A percentile compares a stretch with the other conserved stretches of the same genome.
Conservation (phyloP, 2,888 invertebrate species). For the Lordiphosa andalusiaca region DNA sequence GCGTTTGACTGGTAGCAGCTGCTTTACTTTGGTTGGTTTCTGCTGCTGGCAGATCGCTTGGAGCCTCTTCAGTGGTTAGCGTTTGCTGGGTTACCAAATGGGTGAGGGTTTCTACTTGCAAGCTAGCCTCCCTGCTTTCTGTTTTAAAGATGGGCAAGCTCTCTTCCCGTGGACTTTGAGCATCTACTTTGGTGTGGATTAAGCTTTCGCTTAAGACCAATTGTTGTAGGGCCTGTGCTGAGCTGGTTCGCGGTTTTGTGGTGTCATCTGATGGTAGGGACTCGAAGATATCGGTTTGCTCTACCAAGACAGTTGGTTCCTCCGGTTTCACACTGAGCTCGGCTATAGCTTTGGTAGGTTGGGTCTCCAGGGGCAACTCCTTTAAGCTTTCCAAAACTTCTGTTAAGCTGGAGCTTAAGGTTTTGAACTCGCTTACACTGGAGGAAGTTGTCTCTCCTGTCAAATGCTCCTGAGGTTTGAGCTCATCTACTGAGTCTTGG, state of each 20-base stretch:
- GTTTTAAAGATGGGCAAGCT: slow-evolving; percentile 77
- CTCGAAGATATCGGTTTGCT: slow-evolving; percentile 51
- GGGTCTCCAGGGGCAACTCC: slow-evolving; percentile 78
- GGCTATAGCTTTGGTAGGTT: slow-evolving; percentile 78
- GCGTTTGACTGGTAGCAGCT: slow-evolving; percentile 28
- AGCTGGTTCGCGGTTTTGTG: slow-evolving; percentile 16
- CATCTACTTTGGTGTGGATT: slow-evolving; percentile 83
- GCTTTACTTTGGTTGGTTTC: slow-evolving; percentile 30
- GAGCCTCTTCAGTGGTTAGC: slow-evolving; percentile 55
- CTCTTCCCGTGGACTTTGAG: slow-evolving; percentile 85
- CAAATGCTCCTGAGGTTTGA: slow-evolving; percentile 8
- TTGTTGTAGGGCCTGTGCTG: slow-evolving; percentile 76
- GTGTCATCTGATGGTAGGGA: slow-evolving; percentile 28
- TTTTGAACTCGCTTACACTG: slow-evolving; percentile 82
- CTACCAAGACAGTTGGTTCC: slow-evolving; percentile 77
- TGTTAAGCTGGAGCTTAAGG: slow-evolving; percentile 66
- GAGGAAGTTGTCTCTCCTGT: slow-evolving; percentile 82
- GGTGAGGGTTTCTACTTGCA: slow-evolving; percentile 84
- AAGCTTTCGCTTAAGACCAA: slow-evolving; percentile 82
- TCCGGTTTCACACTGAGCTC: slow-evolving; percentile 62
- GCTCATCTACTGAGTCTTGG: slow-evolving; percentile 40
- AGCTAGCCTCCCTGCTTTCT: slow-evolving; percentile 82
- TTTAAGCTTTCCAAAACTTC: slow-evolving; percentile 59
- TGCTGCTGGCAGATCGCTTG: slow-evolving; percentile 12
- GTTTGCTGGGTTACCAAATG: slow-evolving; percentile 83